These are phyloP conservation scores for Aradus depressus DNA, from an alignment of 2,888 invertebrate genomes.

Conservation along the genomic window DNA sequence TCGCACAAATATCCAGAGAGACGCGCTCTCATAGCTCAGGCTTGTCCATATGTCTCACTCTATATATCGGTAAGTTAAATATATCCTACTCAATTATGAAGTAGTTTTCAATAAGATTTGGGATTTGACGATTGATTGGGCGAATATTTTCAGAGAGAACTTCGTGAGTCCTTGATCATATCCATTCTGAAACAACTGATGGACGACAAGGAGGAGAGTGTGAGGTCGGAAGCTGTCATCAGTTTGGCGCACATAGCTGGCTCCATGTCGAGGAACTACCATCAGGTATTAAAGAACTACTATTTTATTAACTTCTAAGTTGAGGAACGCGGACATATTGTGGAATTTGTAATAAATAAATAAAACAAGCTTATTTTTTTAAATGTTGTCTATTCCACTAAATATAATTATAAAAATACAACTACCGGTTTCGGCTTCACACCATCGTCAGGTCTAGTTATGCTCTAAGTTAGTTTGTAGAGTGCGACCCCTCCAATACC, in stretches of 20 bases:
- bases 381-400: no score
- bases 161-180: constrained; percentile 54
- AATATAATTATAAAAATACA: no score
- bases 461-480: no score
- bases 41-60: constrained; percentile 52
- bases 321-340: no score
- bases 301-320: no score
- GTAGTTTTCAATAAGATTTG: neutral
- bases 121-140: neutral
- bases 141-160: constrained; percentile 40
- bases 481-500: no score
- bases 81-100: no score
- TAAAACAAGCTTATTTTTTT: no score
- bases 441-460: no score
- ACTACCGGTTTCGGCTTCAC: no score
- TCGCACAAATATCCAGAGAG: constrained; percentile 54
- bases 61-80: constrained; percentile 45
- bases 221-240: constrained; percentile 49
- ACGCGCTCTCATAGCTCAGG: constrained; percentile 54
- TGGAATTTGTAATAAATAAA: no score
- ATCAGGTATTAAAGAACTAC: no score
- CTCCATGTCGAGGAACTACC: constrained; percentile 55
- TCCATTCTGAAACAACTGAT: constrained; percentile 59
- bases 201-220: constrained; percentile 52
- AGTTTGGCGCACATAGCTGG: constrained; percentile 50